phyloP scores from a whole-genome alignment of 92 coral and sea anemone genomes.

The Phenganax subtilis region DNA sequence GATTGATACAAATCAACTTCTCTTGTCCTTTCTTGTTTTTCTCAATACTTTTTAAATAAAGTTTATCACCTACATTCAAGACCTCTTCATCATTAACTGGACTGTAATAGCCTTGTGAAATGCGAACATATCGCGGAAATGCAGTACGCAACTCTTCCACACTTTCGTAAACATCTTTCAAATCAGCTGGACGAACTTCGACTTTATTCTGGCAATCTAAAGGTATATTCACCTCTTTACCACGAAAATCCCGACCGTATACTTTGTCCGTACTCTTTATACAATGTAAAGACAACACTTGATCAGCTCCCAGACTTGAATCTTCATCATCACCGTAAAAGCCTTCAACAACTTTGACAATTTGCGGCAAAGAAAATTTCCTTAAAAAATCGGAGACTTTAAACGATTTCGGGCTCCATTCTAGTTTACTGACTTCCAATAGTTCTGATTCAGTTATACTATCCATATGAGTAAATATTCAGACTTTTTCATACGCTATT shows the following conservation, averaged over 20 bases:
- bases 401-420: constrained; percentile 78
- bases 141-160: constrained; percentile 58
- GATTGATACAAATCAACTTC: constrained; percentile 49
- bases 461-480: neutral
- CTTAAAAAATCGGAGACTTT: constrained; percentile 65
- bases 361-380: constrained; percentile 77
- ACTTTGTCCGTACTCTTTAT: constrained; percentile 77
- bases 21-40: constrained; percentile 52
- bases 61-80: constrained; percentile 85
- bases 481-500: neutral
- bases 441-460: constrained; percentile 20
- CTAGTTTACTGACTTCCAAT: constrained; percentile 51
- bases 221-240: constrained; percentile 73
- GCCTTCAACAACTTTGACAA: constrained; percentile 88
- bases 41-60: constrained; percentile 58
- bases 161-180: constrained; percentile 72
- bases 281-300: constrained; percentile 67
- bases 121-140: constrained; percentile 73
- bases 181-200: constrained; percentile 76
- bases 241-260: constrained; percentile 68
- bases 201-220: constrained; percentile 80
- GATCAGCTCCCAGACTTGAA: constrained; percentile 89
- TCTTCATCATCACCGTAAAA: constrained; percentile 94
- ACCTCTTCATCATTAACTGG: constrained; percentile 55
- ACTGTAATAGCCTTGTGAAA: constrained; percentile 76